These are phyloP conservation scores for Callimorpha dominula DNA, from an alignment of 2,888 invertebrate species.

Conservation along the genomic window DNA sequence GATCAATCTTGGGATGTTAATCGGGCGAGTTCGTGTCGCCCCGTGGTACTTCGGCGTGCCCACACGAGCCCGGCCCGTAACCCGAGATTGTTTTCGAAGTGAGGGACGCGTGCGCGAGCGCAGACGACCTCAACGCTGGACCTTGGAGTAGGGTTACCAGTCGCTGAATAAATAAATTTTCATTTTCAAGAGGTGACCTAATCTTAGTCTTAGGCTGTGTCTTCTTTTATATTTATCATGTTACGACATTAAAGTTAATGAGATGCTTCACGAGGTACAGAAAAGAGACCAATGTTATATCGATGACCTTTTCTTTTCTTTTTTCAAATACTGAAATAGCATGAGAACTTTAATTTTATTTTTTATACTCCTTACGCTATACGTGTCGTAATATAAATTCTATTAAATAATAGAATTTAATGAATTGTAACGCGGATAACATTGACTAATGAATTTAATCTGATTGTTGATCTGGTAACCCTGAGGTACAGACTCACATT, in stretches of 20 bases:
- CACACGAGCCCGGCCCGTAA: slow-evolving; percentile 67
- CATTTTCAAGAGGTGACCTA: background rate
- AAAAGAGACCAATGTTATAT: background rate
- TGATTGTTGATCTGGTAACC: slow-evolving; percentile 39
- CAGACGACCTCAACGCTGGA: slow-evolving; percentile 78
- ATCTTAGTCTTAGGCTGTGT: background rate
- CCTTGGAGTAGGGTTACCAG: slow-evolving; percentile 69
- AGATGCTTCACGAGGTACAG: background rate
- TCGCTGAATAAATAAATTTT: slow-evolving; percentile 23
- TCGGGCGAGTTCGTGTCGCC: slow-evolving; percentile 54
- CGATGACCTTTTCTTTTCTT: background rate
- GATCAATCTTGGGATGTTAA: slow-evolving; percentile 52
- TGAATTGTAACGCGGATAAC: background rate
- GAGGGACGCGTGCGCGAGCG: slow-evolving; percentile 73
- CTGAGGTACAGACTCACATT: slow-evolving; percentile 50
- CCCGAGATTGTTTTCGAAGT: slow-evolving; percentile 78
- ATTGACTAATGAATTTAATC: slow-evolving; percentile 38
- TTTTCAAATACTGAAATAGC: background rate
- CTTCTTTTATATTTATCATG: background rate
- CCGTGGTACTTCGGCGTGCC: slow-evolving; percentile 53
- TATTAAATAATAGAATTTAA: background rate
- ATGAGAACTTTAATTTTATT: background rate
- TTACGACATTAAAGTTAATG: background rate
- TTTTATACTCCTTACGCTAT: background rate
- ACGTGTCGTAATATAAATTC: background rate